Evolutionary conservation across 2,797 vertebrate genomes (phyloP).

Genomic region (Capromys pilorides): DNA sequence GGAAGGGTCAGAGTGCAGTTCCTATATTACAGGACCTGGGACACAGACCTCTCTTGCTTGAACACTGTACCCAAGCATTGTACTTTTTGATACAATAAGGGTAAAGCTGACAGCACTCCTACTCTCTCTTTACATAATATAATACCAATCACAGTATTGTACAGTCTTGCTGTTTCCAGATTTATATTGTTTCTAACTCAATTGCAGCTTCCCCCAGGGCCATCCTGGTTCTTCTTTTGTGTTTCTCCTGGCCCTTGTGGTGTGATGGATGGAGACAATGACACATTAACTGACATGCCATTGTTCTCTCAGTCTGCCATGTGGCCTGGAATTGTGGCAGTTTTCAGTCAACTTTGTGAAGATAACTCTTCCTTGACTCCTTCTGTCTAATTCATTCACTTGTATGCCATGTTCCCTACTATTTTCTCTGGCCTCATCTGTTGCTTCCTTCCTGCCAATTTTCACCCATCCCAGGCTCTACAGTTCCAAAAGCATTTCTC

Average conservation of each 20-base stretch:
- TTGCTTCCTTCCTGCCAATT: not conserved
- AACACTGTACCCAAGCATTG: not conserved
- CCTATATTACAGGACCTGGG: not conserved
- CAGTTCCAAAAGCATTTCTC: not conserved
- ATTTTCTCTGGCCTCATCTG: not conserved
- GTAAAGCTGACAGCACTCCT: not conserved
- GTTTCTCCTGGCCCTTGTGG: not conserved
- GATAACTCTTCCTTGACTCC: not conserved
- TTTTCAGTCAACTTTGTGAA: not conserved
- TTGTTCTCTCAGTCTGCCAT: slow-evolving; percentile 6
- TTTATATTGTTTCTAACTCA: slow-evolving; percentile 5
- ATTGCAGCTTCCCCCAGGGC: not conserved
- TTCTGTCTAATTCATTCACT: not conserved
- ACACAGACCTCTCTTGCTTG: not conserved
- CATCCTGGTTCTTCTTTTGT: not conserved
- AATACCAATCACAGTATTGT: not conserved
- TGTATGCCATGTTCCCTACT: not conserved
- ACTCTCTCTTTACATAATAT: not conserved
- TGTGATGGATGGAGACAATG: not conserved
- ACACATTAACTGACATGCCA: not conserved
- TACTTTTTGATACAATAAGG: not conserved
- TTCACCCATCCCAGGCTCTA: not conserved
- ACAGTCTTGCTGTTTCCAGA: not conserved
- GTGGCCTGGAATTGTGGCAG: not conserved
- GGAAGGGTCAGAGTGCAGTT: not conserved